These are phyloP conservation scores for Troides oblongomaculatus DNA, from an alignment of 2,888 invertebrate species.

Conservation along the genomic window DNA sequence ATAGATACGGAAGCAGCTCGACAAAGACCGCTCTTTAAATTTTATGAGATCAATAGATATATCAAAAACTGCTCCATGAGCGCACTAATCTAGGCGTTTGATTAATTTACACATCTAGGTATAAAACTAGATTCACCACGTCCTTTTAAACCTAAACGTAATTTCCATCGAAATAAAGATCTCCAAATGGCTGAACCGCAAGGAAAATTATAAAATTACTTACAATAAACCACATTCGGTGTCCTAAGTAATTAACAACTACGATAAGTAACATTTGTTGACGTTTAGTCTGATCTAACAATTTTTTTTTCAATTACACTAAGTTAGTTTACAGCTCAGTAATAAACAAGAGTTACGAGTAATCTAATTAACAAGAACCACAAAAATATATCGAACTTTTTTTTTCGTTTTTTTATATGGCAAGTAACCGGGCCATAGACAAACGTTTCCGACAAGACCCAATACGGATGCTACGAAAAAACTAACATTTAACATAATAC, in stretches of 20 bases:
- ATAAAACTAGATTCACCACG: conserved; percentile 38
- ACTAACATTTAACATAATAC: conserved; percentile 16
- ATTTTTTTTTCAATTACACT: background rate
- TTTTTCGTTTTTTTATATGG: conserved; percentile 22
- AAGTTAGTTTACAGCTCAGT: background rate
- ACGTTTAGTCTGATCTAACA: background rate
- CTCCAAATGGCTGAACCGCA: conserved; percentile 12
- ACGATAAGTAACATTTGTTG: background rate
- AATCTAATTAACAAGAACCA: conserved; percentile 24
- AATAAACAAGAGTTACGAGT: conserved; percentile 10
- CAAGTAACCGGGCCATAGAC: conserved; percentile 21
- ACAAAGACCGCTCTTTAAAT: conserved; percentile 17
- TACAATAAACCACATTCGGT: conserved; percentile 6
- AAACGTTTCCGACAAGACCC: background rate
- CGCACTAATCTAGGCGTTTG: conserved; percentile 41
- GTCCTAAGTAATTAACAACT: conserved; percentile 1
- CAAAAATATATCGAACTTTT: conserved; percentile 22
- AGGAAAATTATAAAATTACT: conserved; percentile 9
- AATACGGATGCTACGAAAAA: conserved; percentile 6
- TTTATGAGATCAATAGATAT: conserved; percentile 64
- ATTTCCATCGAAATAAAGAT: conserved; percentile 16
- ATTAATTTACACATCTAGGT: conserved; percentile 45
- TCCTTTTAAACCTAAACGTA: conserved; percentile 34
- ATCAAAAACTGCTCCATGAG: conserved; percentile 58
- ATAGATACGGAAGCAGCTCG: background rate